Conservation (phyloP, 2,797 vertebrate species). For the Botia kubotai region DNA sequence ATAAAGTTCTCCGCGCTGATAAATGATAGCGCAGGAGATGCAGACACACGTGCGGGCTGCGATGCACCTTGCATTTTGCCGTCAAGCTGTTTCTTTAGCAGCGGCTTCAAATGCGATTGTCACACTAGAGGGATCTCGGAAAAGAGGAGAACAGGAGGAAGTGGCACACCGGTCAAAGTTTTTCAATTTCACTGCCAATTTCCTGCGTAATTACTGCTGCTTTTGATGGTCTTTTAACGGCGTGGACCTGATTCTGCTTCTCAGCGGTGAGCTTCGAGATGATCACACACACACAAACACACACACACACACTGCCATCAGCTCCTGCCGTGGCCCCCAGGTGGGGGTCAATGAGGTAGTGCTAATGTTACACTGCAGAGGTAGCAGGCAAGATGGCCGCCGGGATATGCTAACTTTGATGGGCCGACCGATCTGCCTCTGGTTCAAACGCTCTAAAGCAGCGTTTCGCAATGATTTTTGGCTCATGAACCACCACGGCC, state of each 20-base stretch:
- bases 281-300: constrained; percentile 52
- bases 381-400: constrained; percentile 49
- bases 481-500: neutral
- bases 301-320: constrained; percentile 68
- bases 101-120: constrained; percentile 67
- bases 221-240: constrained; percentile 85
- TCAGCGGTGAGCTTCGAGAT: constrained; percentile 64
- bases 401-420: constrained; percentile 50
- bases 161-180: constrained; percentile 79
- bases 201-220: constrained; percentile 86
- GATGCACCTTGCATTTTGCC: constrained; percentile 56
- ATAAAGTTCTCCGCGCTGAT: constrained; percentile 42
- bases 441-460: constrained; percentile 32
- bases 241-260: constrained; percentile 67
- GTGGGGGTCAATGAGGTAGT: constrained; percentile 68
- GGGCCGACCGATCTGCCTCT: constrained; percentile 35
- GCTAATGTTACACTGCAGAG: constrained; percentile 56
- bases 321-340: constrained; percentile 70
- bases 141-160: constrained; percentile 64
- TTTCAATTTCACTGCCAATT: constrained; percentile 89
- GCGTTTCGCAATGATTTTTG: constrained; percentile 7
- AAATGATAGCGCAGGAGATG: constrained; percentile 59
- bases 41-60: constrained; percentile 57
- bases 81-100: constrained; percentile 65
- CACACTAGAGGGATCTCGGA: constrained; percentile 68